Evolutionary conservation across 2,113 vertebrate species (phyloP).

Genomic region (Psittacus erithacus): DNA sequence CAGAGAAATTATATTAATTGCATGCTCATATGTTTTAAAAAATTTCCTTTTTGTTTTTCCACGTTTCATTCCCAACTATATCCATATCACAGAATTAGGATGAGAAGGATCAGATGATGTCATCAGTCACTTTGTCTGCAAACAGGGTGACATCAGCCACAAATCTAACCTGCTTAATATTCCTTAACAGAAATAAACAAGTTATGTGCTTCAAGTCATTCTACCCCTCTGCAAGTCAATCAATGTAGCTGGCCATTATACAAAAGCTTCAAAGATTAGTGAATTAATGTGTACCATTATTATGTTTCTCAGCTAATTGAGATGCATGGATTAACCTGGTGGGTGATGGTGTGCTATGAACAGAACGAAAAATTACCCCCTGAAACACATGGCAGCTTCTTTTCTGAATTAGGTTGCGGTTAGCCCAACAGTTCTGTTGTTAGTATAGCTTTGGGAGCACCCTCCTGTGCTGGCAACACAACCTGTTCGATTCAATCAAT

Average conservation of each 20-base stretch:
- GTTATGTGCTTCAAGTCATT: background rate
- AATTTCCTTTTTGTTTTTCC: background rate
- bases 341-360: accelerated
- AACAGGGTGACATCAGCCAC: background rate
- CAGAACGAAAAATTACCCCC: background rate
- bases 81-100: background rate
- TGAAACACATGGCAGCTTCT: background rate
- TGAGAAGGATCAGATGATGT: background rate
- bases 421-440: background rate
- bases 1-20: background rate
- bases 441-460: background rate
- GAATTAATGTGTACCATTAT: background rate
- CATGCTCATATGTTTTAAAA: background rate
- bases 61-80: background rate
- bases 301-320: background rate
- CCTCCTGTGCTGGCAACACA: background rate
- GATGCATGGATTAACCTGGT: background rate
- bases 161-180: background rate
- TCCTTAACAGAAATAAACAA: background rate
- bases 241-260: background rate
- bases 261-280: background rate
- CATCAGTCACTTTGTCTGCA: background rate
- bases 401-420: background rate
- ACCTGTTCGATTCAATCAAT: background rate
- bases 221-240: background rate